Percentiles rank a stretch among this genome's conserved stretches.
Evolutionary conservation across 2,113 vertebrate species (phyloP).

Genomic region (Passer domesticus): DNA sequence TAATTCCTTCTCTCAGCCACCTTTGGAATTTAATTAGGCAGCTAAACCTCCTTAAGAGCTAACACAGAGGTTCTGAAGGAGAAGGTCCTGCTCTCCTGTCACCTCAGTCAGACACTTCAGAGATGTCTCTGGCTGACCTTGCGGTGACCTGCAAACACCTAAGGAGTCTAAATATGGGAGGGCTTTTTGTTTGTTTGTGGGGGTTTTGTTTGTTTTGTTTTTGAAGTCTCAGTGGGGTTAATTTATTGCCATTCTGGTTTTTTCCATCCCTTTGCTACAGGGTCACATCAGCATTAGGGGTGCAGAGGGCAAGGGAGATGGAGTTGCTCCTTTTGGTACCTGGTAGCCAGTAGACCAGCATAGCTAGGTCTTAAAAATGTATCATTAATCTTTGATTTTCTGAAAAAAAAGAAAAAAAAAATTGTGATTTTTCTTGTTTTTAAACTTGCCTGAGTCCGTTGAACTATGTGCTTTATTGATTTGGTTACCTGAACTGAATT

Average conservation of each 20-base stretch:
- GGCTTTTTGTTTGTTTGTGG: background rate
- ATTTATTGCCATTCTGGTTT: background rate
- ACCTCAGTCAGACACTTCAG: background rate
- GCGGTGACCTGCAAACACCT: background rate
- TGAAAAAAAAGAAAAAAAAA: background rate
- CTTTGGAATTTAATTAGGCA: background rate
- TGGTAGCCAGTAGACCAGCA: fast-evolving
- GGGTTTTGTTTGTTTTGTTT: background rate
- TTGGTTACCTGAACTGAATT: background rate
- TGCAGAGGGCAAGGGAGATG: background rate
- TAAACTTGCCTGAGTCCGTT: background rate
- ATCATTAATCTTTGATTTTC: background rate
- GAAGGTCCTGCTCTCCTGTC: background rate
- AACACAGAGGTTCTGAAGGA: background rate
- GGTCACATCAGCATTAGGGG: background rate
- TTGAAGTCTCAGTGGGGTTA: background rate
- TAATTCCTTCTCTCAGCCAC: background rate
- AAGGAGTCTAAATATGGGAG: background rate
- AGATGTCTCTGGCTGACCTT: background rate
- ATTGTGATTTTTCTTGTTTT: background rate
- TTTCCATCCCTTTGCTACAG: background rate
- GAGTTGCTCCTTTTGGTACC: background rate
- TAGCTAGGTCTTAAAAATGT: background rate
- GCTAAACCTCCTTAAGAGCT: background rate
- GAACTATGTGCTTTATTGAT: background rate